Evolutionary conservation across 1,140 invertebrate genomes (phyloP), one percentile per base, ranked within the genome.

Genomic region (Drosophila tristis): DNA sequence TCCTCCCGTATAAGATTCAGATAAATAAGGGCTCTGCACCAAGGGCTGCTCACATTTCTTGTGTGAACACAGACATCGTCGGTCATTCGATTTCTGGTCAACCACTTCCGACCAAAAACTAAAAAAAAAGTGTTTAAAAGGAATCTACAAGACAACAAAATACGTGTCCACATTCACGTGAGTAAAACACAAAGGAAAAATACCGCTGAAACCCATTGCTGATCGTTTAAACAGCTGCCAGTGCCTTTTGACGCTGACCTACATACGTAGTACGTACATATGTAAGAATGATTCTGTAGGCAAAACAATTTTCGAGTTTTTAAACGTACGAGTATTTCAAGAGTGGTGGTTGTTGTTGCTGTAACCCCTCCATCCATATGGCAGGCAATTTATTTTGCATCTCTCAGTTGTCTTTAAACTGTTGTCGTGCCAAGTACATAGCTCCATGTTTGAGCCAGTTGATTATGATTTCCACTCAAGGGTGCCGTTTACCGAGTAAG

Each of bases 161-260:
- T 13, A 53, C 7, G 7, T 23, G 26, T 31, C 5, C 2, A 56
- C n/a, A n/a, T 49, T 70, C 67, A 71, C 67, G 67, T 71, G 67
- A 71, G 67, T 71, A 58, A 26, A 43, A 16, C 4, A 31, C 15
- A 44, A 11, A 29, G 20, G 3, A n/a, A 29, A 26, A 5, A 29
- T 5, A 16, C 35, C 35, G 35, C 35, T 39, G 23, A 35, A 3
- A 43, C 25, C 35, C 11, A 35, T 20, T 7, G 64, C n/a, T 44
- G 8, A 43, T 57, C 65, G 65, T 70, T 71, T 70, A 42, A 71
- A 71, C 67, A 71, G 67, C 64, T 71, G 64, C 29, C 62, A 66
- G 62, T 6, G 31, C 31, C 26, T 67, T 67, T 64, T 67, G 35
- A 25, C 9, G 47, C 13, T 70, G 67, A 71, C 67, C 65, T 39